phyloP scores from a whole-genome alignment of 2,797 vertebrate genomes.

The Dryobates pubescens region DNA sequence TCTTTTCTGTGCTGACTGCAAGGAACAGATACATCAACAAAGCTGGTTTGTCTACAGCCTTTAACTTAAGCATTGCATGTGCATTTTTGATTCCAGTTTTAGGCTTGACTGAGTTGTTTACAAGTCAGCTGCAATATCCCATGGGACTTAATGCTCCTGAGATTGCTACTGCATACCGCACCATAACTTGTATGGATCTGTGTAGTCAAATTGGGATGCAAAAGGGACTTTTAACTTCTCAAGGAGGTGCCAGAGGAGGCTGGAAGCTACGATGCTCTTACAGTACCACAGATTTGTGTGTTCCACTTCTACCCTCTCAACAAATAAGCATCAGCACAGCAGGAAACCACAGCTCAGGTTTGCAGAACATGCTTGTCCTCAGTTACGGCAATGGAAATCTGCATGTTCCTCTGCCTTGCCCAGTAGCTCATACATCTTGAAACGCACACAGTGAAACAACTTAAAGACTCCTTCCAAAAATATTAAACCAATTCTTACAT shows the following conservation, averaged over 20 bases:
- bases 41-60: not conserved
- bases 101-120: constrained; percentile 33
- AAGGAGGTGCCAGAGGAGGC: not conserved
- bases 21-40: constrained; percentile 9
- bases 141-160: constrained; percentile 19
- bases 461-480: not conserved
- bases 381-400: not conserved
- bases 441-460: not conserved
- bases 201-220: constrained; percentile 1
- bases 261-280: not conserved
- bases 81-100: not conserved
- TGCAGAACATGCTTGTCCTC: not conserved
- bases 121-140: constrained; percentile 18
- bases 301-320: not conserved
- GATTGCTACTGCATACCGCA: not conserved
- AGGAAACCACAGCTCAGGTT: not conserved
- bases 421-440: not conserved
- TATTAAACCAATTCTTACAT: not conserved
- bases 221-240: not conserved
- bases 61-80: constrained; percentile 39
- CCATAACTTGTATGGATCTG: not conserved
- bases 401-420: not conserved
- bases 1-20: constrained; percentile 7
- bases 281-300: not conserved
- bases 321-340: not conserved